A percentile compares a stretch with the other conserved stretches of the same genome.
Conservation (phyloP, 2,113 vertebrate species). For the Tylochromis polylepis region DNA sequence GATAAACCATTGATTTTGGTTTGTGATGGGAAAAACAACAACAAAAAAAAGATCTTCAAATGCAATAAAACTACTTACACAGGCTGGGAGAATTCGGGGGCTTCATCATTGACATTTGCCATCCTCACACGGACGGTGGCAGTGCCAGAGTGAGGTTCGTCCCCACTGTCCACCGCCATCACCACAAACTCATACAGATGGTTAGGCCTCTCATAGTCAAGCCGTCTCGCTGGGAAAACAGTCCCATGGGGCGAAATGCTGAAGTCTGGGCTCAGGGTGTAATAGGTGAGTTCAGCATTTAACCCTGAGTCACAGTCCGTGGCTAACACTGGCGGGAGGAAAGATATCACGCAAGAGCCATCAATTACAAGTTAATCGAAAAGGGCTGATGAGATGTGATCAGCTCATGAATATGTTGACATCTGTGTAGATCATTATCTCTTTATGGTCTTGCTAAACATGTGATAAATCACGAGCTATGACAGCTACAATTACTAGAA, state of each 20-base stretch:
- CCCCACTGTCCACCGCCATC: slow-evolving; percentile 83
- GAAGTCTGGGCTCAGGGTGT: slow-evolving; percentile 83
- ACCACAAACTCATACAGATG: slow-evolving; percentile 88
- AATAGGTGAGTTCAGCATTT: slow-evolving; percentile 83
- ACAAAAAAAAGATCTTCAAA: background rate
- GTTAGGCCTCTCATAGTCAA: slow-evolving; percentile 83
- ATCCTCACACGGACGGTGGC: slow-evolving; percentile 82
- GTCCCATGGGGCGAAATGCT: slow-evolving; percentile 81
- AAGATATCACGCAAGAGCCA: background rate
- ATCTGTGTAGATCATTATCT: slow-evolving; percentile 54
- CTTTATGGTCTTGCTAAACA: slow-evolving; percentile 51
- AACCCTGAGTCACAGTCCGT: slow-evolving; percentile 83
- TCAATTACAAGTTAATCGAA: slow-evolving; percentile 50
- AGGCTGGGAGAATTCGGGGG: slow-evolving; percentile 81
- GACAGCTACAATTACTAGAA: slow-evolving; percentile 50
- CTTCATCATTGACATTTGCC: slow-evolving; percentile 86
- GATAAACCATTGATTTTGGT: background rate
- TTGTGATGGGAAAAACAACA: background rate
- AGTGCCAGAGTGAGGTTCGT: slow-evolving; percentile 81
- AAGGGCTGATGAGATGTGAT: slow-evolving; percentile 28
- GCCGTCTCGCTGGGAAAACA: slow-evolving; percentile 75
- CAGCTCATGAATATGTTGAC: slow-evolving; percentile 57
- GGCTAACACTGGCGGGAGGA: slow-evolving; percentile 74
- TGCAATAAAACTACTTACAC: slow-evolving; percentile 68
- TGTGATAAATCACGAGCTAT: slow-evolving; percentile 51